Conservation (phyloP, 2,888 invertebrate species). For the Oligia strigilis region DNA sequence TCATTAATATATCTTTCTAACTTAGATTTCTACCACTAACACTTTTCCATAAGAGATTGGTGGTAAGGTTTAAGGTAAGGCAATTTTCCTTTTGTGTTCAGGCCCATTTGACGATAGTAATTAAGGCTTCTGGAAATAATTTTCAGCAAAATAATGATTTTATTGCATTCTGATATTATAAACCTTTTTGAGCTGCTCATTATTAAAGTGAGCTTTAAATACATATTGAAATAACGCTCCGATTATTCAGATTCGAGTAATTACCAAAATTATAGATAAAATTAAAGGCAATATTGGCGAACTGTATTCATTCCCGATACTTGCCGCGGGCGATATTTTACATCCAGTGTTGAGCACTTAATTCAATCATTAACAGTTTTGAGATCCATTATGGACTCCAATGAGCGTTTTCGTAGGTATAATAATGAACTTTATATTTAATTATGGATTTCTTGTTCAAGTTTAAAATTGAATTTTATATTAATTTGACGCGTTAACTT, state of each 20-base stretch:
- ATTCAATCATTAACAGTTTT: constrained; percentile 58
- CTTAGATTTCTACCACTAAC: too few species aligned
- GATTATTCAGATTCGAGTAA: constrained; percentile 39
- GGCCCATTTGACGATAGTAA: background rate
- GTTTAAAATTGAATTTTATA: background rate
- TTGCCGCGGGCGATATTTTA: constrained; percentile 46
- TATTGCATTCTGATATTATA: background rate
- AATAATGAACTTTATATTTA: background rate
- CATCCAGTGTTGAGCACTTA: constrained; percentile 45
- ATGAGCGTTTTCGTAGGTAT: background rate
- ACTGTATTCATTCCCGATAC: constrained; percentile 25
- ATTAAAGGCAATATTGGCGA: constrained; percentile 24
- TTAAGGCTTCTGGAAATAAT: background rate
- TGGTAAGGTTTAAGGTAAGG: too few species aligned
- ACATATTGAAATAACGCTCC: constrained; percentile 8
- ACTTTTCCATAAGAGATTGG: too few species aligned
- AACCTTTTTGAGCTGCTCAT: constrained; percentile 1
- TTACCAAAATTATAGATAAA: constrained; percentile 34
- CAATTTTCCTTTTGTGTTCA: too few species aligned
- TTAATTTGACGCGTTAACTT: too few species aligned
- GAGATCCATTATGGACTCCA: constrained; percentile 22
- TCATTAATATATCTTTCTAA: too few species aligned
- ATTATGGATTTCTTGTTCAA: background rate
- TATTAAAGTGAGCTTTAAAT: constrained; percentile 4
- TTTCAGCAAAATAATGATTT: background rate